Evolutionary conservation across 2,113 vertebrate genomes (phyloP), one percentile per base, ranked within the genome.

Genomic region (Gobius niger): DNA sequence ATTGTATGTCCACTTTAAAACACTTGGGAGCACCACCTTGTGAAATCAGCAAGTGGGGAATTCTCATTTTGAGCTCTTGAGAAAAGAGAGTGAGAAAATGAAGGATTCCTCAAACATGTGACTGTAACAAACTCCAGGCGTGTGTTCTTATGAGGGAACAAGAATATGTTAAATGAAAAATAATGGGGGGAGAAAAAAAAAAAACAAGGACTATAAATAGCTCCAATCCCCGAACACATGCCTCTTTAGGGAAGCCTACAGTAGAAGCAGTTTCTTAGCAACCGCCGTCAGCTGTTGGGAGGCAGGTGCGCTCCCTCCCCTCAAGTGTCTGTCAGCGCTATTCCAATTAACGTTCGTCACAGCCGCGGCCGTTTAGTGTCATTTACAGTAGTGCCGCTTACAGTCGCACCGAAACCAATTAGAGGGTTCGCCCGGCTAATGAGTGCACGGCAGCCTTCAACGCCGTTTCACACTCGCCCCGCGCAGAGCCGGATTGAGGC

Each of bases 231-330:
- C 14, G 10, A 19, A 54, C 52, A 6, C 1, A 12, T 34, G 14
- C 11, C 10, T 15, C 44, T 44, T 7, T 65, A 69, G 15, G 40
- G 52, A 10, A 7, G 40, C 24, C 24, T 44, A 51, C 65, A 62
- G 2, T 5, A 9, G 49, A 16, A 76, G 46, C 74, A 78, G 84
- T 88, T 86, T 76, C 84, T 81, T 83, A 86, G 82, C 80, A 86
- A 86, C 86, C 6, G 7, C 61, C 15, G 63, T 13, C 8, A 47
- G 59, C 63, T 68, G 59, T 76, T 82, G 51, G 68, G 6, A 46
- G 62, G 47, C 41, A 62, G 69, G 49, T 68, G 47, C 44, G 41
- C 49, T 24, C 57, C 64, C 54, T 75, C 66, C 24, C 61, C 67
- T 77, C 18, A 72, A 74, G 67, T 80, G 70, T 80, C 75, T 79